Base-by-base conservation (phyloP, 2,888 invertebrate species). In the Pachydiplax longipennis region DNA sequence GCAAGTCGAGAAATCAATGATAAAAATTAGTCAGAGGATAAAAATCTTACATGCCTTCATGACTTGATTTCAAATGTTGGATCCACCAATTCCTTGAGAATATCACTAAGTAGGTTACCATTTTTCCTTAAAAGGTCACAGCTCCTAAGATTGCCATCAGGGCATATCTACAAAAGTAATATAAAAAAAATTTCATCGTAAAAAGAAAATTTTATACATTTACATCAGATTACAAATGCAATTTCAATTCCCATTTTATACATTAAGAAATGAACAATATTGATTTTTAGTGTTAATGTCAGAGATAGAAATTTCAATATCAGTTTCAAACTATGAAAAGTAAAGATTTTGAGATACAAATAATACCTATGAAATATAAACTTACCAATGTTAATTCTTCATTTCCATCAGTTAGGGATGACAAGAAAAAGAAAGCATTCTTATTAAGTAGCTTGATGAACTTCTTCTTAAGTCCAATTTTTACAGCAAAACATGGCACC, bases 381-480 rank as follows among this genome's bases (percentile, higher is more conserved):
- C 61, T 87, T 35, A 87, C 87, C 61, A 87, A 22, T 61, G 8
- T 37, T 31, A 87, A 40, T 37, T 37, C 40, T 48, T 35, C 37
- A 15, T 40, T 87, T 13, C 53, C 65, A n/a, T 37, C 8, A n/a
- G 37, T 61, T n/a, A 87, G 31, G n/a, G 10, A 18, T 6, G 37
- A n/a, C 18, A 87, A 65, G 40, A 37, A 87, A 13, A 6, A 37
- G 15, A 13, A 13, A 5, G 87, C 87, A 22, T 65, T 37, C 4
- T 61, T 87, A 13, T 35, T 87, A 31, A 87, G 87, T n/a, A 37
- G 35, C 12, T 37, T 61, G 12, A 22, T 13, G 37, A 87, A 87
- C 31, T 87, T 61, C 65, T 37, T 87, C 37, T 61, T 87, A 37
- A 87, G 37, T 31, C 61, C 87, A 87, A 87, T 87, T 87, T 65